Base-by-base conservation (phyloP, 1,140 invertebrate genomes). In the Diprion similis region DNA sequence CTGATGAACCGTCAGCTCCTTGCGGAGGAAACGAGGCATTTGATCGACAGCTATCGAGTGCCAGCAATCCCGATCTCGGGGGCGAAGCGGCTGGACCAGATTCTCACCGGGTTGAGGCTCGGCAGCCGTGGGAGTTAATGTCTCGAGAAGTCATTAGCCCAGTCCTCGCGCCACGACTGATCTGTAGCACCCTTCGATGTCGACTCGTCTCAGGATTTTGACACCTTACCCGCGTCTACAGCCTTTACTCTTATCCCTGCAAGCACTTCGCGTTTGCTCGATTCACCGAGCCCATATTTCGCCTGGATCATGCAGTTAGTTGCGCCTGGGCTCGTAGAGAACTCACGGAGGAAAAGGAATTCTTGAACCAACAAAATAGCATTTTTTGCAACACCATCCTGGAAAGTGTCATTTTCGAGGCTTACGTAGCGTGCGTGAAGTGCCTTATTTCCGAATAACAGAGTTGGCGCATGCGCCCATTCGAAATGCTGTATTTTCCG, bases 1-100 rank as follows among this genome's bases (percentile, higher is more conserved):
- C 51, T 6, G 51, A 59, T 59, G 51, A 17, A 9, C 51, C 51
- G 51, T 8, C 51, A 6, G 24, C 24, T 37, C 24, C 24, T 37
- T 37, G 51, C 9, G 51, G 51, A 59, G 51, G n/a, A 59, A 59
- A 59, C 51, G n/a, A 17, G 51, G 51, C 51, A 59, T 59, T 59
- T 59, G 51, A 59, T 59, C 51, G 51, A 59, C 51, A 9, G 51
- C n/a, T 59, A 59, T 59, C 51, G 51, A 59, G 51, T 59, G 51
- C 51, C n/a, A 17, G 51, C 51, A 59, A 59, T 59, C n/a, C 11
- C 11, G 51, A 17, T 59, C 51, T 9, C 51, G 3, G n/a, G 51
- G 11, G 11, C 11, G 51, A 17, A 9, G n/a, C 11, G 3, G 51
- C 51, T 17, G n/a, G 11, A 59, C 51, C 51, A 8, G 51, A 59